Evolutionary conservation across 37 sponge, comb jelly and placozoan species (phyloP).

Genomic region (Geodia barretti): DNA sequence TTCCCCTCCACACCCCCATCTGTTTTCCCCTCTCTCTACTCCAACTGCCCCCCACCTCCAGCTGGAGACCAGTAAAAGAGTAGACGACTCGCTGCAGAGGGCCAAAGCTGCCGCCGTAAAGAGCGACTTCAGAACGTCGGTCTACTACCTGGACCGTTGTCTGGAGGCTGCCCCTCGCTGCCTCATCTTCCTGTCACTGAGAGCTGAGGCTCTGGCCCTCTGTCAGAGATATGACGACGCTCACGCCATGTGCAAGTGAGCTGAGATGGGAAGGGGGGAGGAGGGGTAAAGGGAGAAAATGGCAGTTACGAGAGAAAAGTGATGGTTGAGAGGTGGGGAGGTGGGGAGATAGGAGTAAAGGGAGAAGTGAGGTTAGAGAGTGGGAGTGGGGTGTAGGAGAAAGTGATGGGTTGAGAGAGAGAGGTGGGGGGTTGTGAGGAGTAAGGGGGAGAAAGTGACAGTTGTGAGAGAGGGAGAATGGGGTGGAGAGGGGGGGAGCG

Average conservation of each 20-base stretch:
- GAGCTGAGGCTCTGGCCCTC: constrained; percentile 63
- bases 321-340: not conserved
- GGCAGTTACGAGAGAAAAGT: not conserved
- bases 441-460: too few relatives aligned
- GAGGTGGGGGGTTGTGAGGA: too few relatives aligned
- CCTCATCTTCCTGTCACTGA: constrained; percentile 14
- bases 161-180: constrained; percentile 56
- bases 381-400: not conserved
- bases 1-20: not conserved
- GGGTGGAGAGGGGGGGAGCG: not conserved
- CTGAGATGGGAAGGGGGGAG: not conserved
- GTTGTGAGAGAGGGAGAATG: not conserved
- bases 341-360: too few relatives aligned
- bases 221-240: constrained; percentile 51
- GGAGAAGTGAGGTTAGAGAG: too few relatives aligned
- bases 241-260: constrained; percentile 61
- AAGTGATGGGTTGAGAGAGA: too few relatives aligned
- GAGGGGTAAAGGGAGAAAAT: too few relatives aligned
- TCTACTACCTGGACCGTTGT: constrained; percentile 44
- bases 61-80: not conserved
- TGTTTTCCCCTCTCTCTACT: not conserved
- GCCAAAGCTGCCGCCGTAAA: not conserved
- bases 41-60: not conserved
- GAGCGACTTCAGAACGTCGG: constrained; percentile 15
- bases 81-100: not conserved